phyloP scores from a whole-genome alignment of 2,888 invertebrate genomes.

The Lampropteryx suffumata region DNA sequence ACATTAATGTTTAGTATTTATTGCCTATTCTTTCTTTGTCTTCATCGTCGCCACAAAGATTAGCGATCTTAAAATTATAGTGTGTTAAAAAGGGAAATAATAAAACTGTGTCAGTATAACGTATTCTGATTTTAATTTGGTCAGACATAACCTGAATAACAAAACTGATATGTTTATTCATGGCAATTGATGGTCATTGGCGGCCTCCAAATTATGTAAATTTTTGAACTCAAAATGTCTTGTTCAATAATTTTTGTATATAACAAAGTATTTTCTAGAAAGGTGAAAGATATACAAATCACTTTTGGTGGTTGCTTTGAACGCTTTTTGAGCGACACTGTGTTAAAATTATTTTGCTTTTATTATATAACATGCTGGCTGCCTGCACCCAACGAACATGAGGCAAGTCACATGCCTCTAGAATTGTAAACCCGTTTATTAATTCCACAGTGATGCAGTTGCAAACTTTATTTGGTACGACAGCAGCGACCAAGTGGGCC shows the following conservation, averaged over 20 bases:
- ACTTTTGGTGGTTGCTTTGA: no score
- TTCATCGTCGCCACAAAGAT: background rate
- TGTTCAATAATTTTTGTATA: no score
- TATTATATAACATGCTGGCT: constrained; percentile 8
- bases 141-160: constrained; percentile 40
- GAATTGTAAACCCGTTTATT: constrained; percentile 43
- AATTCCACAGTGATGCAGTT: constrained; percentile 49
- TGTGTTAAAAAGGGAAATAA: constrained; percentile 9
- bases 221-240: constrained; percentile 31
- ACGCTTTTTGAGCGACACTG: no score
- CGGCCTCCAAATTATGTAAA: constrained; percentile 38
- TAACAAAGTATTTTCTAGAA: no score
- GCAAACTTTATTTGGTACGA: constrained; percentile 57
- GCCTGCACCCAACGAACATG: constrained; percentile 32
- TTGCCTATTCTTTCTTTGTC: background rate
- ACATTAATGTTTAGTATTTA: background rate
- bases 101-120: constrained; percentile 44
- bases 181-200: constrained; percentile 29
- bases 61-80: background rate
- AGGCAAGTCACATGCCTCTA: constrained; percentile 40
- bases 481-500: constrained; percentile 49
- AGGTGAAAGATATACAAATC: no score
- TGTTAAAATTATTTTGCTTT: constrained; percentile 3
- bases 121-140: constrained; percentile 39
- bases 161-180: constrained; percentile 44